Percentiles rank a stretch among this genome's conserved stretches.
Conservation (phyloP, 2,113 vertebrate species). For the Corapipo altera region DNA sequence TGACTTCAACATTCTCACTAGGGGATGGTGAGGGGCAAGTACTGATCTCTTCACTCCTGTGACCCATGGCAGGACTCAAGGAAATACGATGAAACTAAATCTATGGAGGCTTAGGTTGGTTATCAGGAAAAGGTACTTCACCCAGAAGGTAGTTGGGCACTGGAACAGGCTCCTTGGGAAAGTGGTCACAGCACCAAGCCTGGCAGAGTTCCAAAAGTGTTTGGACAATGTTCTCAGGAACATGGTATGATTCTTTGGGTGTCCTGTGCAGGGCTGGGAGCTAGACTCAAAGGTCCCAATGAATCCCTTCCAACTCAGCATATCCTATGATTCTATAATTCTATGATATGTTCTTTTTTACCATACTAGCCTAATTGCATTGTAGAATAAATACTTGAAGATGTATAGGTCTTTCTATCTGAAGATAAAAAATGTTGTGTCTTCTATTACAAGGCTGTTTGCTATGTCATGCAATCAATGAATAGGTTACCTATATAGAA, state of each 20-base stretch:
- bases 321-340: not conserved
- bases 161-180: not conserved
- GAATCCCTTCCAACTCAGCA: not conserved
- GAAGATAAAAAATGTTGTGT: not conserved
- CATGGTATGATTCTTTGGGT: not conserved
- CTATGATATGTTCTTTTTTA: not conserved
- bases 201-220: not conserved
- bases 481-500: not conserved
- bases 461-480: not conserved
- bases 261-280: not conserved
- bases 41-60: not conserved
- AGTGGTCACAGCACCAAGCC: not conserved
- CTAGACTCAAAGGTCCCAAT: not conserved
- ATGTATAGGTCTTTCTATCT: not conserved
- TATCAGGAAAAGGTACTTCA: not conserved
- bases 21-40: not conserved
- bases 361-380: not conserved
- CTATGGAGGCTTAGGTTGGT: not conserved
- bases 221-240: not conserved
- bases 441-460: not conserved
- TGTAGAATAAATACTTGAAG: not conserved
- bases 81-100: not conserved
- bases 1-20: not conserved
- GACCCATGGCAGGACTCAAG: not conserved
- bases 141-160: too few species aligned